phyloP scores from a whole-genome alignment of 2,113 vertebrate species.

The Lepus europaeus region DNA sequence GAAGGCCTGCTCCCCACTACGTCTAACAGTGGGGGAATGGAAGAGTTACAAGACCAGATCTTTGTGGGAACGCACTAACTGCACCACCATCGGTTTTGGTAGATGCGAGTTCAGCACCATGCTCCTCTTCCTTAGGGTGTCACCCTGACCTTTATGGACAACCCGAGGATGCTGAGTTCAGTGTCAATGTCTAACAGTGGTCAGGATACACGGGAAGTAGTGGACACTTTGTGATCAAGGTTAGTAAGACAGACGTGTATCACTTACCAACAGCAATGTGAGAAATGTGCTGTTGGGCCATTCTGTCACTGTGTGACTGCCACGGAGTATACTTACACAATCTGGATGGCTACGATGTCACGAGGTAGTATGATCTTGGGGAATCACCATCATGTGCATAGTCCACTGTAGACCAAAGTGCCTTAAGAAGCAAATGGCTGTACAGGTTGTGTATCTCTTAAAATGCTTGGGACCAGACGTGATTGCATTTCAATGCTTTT shows the following conservation, averaged over 20 bases:
- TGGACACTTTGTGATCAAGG: not conserved
- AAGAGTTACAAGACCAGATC: too few relatives aligned
- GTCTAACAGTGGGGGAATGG: fast-evolving
- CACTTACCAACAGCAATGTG: too few relatives aligned
- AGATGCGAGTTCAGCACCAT: fast-evolving
- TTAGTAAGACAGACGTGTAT: not conserved
- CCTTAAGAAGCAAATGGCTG: too few relatives aligned
- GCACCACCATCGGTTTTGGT: not conserved
- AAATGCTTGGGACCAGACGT: not conserved
- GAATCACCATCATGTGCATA: too few relatives aligned
- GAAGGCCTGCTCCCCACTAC: not conserved
- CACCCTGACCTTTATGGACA: not conserved
- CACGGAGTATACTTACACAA: too few relatives aligned
- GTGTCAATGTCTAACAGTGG: not conserved
- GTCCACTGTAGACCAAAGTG: too few relatives aligned
- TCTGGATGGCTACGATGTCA: too few relatives aligned
- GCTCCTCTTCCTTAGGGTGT: not conserved
- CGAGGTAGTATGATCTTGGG: too few relatives aligned
- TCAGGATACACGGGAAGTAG: not conserved
- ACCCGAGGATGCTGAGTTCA: not conserved
- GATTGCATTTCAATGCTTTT: not conserved
- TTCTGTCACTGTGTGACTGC: too few relatives aligned
- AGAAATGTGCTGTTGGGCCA: too few relatives aligned
- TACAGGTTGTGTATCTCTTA: not conserved
- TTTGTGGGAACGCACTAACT: not conserved